Evolutionary conservation across 2,113 vertebrate genomes (phyloP).

Genomic region (Proterorhinus semilunaris): DNA sequence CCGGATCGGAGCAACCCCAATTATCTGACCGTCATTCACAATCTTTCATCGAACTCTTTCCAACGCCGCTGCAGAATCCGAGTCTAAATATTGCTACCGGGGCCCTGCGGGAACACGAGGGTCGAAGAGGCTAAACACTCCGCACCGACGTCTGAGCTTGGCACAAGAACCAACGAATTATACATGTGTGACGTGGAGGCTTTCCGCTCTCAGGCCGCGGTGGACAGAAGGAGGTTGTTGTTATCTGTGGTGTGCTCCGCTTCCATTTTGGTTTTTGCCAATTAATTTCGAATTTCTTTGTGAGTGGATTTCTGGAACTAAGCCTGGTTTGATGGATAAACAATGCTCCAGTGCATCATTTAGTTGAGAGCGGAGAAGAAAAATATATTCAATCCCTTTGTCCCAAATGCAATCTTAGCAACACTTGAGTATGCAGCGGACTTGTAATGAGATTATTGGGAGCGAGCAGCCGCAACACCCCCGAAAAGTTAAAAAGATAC

Average conservation of each 20-base stretch:
- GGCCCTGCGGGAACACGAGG: slow-evolving; percentile 51
- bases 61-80: slow-evolving; percentile 52
- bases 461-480: not conserved
- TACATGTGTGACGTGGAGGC: slow-evolving; percentile 48
- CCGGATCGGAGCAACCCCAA: slow-evolving; percentile 67
- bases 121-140: slow-evolving; percentile 72
- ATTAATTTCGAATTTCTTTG: slow-evolving; percentile 70
- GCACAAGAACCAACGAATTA: slow-evolving; percentile 53
- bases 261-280: slow-evolving; percentile 63
- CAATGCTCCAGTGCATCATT: slow-evolving; percentile 72
- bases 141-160: slow-evolving; percentile 56
- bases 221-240: slow-evolving; percentile 51
- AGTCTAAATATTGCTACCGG: slow-evolving; percentile 52
- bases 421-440: slow-evolving; percentile 42
- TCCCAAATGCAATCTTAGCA: slow-evolving; percentile 54
- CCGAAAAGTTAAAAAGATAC: not conserved
- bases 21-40: slow-evolving; percentile 70
- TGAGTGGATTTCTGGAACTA: slow-evolving; percentile 59
- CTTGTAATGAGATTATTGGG: slow-evolving; percentile 48
- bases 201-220: slow-evolving; percentile 28
- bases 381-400: slow-evolving; percentile 49
- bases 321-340: slow-evolving; percentile 70
- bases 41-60: slow-evolving; percentile 61
- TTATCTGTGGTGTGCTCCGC: slow-evolving; percentile 44
- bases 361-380: slow-evolving; percentile 48